phyloP scores from a whole-genome alignment of 1,140 invertebrate genomes.

The Pristionchus pacificus region DNA sequence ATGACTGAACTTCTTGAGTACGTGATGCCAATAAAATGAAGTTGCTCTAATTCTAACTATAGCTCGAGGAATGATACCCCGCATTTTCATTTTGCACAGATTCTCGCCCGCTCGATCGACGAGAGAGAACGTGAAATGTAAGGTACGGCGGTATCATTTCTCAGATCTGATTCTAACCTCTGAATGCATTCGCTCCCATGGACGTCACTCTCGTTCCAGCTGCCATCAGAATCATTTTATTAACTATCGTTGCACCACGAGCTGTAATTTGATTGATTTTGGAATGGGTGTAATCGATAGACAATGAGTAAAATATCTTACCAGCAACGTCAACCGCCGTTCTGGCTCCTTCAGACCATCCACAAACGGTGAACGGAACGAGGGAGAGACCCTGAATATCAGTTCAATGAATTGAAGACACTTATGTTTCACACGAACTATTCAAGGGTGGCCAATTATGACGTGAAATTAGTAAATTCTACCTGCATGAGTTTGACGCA shows the following conservation, averaged over 20 bases:
- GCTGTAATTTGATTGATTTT: not conserved
- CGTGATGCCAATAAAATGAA: too few relatives aligned
- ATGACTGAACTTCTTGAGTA: too few relatives aligned
- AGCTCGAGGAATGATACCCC: too few relatives aligned
- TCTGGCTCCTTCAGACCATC: slow-evolving; percentile 53
- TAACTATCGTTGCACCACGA: not conserved
- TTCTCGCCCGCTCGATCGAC: too few relatives aligned
- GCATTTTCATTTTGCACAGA: too few relatives aligned
- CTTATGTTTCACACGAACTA: too few relatives aligned
- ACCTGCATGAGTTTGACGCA: slow-evolving; percentile 47
- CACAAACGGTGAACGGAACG: slow-evolving; percentile 48
- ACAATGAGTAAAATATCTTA: not conserved
- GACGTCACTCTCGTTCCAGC: slow-evolving; percentile 51
- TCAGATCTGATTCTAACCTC: slow-evolving; percentile 32
- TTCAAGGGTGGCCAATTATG: too few relatives aligned
- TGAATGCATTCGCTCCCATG: slow-evolving; percentile 54
- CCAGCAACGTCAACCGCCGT: slow-evolving; percentile 53
- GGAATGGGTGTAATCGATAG: not conserved
- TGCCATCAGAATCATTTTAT: slow-evolving; percentile 46
- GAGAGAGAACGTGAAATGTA: too few relatives aligned
- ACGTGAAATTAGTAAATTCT: not conserved
- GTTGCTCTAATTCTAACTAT: too few relatives aligned
- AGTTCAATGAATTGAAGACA: too few relatives aligned
- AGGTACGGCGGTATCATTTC: too few relatives aligned
- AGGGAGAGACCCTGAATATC: slow-evolving; percentile 42